phyloP scores from a whole-genome alignment of 2,888 invertebrate genomes.

The Athalia circularis region DNA sequence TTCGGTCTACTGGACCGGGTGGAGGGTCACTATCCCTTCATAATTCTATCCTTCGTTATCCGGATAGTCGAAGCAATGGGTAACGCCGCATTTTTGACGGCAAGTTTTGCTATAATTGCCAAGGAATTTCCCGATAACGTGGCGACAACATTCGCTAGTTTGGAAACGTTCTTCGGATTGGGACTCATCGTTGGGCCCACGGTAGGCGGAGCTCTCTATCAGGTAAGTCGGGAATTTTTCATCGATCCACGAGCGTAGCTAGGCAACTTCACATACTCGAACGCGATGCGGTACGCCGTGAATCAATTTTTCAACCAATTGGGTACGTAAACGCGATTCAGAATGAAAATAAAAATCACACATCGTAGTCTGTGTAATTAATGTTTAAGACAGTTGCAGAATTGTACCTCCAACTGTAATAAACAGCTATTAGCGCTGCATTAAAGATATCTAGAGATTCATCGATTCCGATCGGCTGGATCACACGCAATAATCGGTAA shows the following conservation, averaged over 20 bases:
- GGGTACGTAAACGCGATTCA: neutral
- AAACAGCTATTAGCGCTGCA: neutral
- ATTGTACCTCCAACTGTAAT: neutral
- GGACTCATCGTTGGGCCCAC: slow-evolving; percentile 94
- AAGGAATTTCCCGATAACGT: slow-evolving; percentile 91
- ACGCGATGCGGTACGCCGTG: neutral
- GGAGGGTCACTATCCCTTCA: slow-evolving; percentile 83
- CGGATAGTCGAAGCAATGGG: slow-evolving; percentile 90
- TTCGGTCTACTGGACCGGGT: slow-evolving; percentile 83
- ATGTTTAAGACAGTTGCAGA: neutral
- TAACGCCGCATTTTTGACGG: slow-evolving; percentile 90
- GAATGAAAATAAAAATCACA: neutral
- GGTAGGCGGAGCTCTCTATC: slow-evolving; percentile 90
- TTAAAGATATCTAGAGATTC: neutral
- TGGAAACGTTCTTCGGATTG: slow-evolving; percentile 92
- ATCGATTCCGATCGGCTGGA: slow-evolving; percentile 17
- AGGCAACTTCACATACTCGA: slow-evolving; percentile 5
- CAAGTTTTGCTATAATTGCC: slow-evolving; percentile 91
- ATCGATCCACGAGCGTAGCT: neutral
- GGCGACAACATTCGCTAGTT: slow-evolving; percentile 88
- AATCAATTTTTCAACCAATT: neutral
- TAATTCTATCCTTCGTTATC: slow-evolving; percentile 85
- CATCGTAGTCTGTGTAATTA: neutral
- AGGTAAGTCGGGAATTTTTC: slow-evolving; percentile 67
- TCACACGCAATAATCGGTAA: slow-evolving; percentile 7